Base-by-base conservation (phyloP, 2,797 vertebrate species). In the Crenichthys baileyi region DNA sequence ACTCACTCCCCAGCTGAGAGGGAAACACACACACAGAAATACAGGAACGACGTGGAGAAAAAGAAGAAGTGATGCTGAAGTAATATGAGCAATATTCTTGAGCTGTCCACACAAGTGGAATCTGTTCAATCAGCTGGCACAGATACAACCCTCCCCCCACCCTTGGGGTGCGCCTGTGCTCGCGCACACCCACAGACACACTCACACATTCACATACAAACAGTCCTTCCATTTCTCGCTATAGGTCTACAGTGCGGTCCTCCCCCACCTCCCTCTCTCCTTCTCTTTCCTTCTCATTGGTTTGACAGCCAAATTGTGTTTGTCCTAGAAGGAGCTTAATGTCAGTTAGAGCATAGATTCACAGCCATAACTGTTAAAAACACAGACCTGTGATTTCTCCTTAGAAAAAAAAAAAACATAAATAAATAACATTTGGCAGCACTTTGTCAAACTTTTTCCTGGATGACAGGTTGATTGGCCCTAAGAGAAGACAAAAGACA, bases 291-390 rank as follows among this genome's bases (percentile, higher is more conserved):
- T 89, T 88, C 91, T 94, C 90, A 94, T 92, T 89, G 88, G 88
- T 87, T 90, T 95, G 95, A 95, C 95, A 95, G 95, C 91, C 92
- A 96, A 95, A 96, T 95, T 95, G 94, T 93, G 93, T 95, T 96
- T 95, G 94, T 92, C 90, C 91, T 87, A 91, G 93, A 95, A 92
- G 85, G 81, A 90, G 90, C 91, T 92, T 93, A 93, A 93, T 84
- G 94, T 93, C 93, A 94, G 88, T 89, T 88, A 80, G 79, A 87
- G 91, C 88, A 60, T 55, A 86, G 81, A 89, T 88, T 90, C 85
- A 89, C 81, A 78, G 80, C 80, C 78, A 79, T 82, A 90, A 91
- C 84, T 78, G 86, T 88, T 87, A 84, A 91, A 87, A 92, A 83
- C 65, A 72, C 74, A 79, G 84, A 87, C 87, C 87, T 85, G 78